Percentiles rank a stretch among this genome's conserved stretches.
Conservation (phyloP, 2,797 vertebrate species). For the Spatula clypeata region DNA sequence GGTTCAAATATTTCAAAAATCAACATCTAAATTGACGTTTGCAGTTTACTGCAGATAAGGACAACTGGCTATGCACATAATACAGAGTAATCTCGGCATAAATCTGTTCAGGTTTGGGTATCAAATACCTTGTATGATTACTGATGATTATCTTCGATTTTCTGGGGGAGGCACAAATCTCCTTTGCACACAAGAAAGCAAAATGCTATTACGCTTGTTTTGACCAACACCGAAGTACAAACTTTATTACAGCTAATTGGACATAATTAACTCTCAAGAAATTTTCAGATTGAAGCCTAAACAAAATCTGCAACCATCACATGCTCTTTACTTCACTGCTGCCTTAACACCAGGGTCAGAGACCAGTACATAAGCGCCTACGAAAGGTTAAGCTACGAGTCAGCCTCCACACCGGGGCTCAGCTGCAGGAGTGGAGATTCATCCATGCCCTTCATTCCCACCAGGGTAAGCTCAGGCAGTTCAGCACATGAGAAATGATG, state of each 20-base stretch:
- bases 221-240: not conserved
- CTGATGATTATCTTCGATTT: not conserved
- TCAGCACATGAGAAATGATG: not conserved
- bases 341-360: not conserved
- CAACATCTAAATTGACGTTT: not conserved
- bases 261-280: not conserved
- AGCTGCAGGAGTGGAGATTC: not conserved
- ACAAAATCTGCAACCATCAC: not conserved
- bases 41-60: not conserved
- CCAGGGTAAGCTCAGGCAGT: not conserved
- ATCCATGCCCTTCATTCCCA: too few species aligned
- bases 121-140: not conserved
- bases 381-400: not conserved
- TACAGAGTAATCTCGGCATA: not conserved
- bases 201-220: not conserved
- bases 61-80: not conserved
- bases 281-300: not conserved
- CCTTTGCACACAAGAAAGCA: not conserved
- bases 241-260: not conserved
- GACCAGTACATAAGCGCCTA: not conserved
- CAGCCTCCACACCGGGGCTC: not conserved
- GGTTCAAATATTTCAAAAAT: fast-evolving
- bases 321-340: not conserved
- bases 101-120: not conserved
- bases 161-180: not conserved